Conservation (phyloP, 2,113 vertebrate genomes). For the Petrocephalus zakoni region DNA sequence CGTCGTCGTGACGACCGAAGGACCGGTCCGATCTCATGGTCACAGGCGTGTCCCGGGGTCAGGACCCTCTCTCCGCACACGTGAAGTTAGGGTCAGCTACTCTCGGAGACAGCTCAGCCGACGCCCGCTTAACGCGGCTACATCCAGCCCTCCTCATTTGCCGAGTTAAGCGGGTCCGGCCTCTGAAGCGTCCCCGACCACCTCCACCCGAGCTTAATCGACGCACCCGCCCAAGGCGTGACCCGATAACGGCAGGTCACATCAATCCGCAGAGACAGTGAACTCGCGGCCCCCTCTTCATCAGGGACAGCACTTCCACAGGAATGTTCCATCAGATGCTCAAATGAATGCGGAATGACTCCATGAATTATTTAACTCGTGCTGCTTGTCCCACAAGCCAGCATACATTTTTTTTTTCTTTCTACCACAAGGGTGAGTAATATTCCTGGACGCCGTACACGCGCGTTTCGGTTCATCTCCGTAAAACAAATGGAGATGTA, state of each 20-base stretch:
- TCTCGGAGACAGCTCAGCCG: neutral
- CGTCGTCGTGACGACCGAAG: neutral
- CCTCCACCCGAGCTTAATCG: neutral
- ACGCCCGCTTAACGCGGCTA: neutral
- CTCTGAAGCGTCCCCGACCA: neutral
- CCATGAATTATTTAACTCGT: neutral
- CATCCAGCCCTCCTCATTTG: neutral
- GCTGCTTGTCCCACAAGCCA: neutral
- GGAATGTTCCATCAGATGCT: neutral
- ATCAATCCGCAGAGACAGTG: neutral
- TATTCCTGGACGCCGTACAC: neutral
- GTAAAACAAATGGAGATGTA: neutral
- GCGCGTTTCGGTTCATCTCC: neutral
- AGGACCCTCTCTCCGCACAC: neutral
- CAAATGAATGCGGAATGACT: neutral
- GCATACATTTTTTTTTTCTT: neutral
- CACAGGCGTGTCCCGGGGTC: neutral
- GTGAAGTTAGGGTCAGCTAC: neutral
- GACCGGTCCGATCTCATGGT: neutral
- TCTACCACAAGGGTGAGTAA: neutral
- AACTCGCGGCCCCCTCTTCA: neutral
- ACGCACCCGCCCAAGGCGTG: neutral
- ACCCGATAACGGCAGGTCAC: neutral
- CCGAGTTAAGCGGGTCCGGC: neutral
- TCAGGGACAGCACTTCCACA: neutral